Conservation (phyloP, 1,140 invertebrate species). For the Lordiphosa mommai region DNA sequence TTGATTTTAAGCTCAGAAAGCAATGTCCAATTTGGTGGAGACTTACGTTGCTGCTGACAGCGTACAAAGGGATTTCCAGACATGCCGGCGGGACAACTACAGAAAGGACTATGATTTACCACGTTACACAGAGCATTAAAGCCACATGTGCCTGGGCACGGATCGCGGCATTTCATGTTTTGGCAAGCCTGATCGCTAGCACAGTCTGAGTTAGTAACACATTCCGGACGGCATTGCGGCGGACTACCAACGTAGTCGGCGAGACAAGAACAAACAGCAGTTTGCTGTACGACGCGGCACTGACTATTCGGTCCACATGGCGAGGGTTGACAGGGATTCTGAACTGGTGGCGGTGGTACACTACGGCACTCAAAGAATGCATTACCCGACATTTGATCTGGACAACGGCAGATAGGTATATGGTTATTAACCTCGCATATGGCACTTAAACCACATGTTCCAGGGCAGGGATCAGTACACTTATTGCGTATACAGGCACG, state of each 20-base stretch:
- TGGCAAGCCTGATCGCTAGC: slow-evolving; percentile 86
- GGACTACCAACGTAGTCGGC: slow-evolving; percentile 86
- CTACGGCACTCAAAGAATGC: slow-evolving; percentile 81
- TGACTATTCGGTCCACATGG: slow-evolving; percentile 90
- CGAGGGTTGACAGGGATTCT: slow-evolving; percentile 85
- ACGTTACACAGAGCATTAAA: slow-evolving; percentile 83
- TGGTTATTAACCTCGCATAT: slow-evolving; percentile 89
- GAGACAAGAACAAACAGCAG: slow-evolving; percentile 88
- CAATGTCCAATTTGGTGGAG: slow-evolving; percentile 63
- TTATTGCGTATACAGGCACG: slow-evolving; percentile 90
- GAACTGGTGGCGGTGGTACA: slow-evolving; percentile 73
- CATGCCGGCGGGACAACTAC: slow-evolving; percentile 82
- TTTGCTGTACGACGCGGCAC: slow-evolving; percentile 85
- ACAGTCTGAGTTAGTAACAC: slow-evolving; percentile 88
- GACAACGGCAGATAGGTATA: slow-evolving; percentile 87
- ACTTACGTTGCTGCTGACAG: slow-evolving; percentile 81
- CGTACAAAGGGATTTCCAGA: slow-evolving; percentile 85
- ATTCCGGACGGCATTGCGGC: slow-evolving; percentile 88
- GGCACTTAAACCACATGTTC: slow-evolving; percentile 88
- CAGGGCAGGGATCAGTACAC: slow-evolving; percentile 89
- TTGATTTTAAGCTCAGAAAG: background rate
- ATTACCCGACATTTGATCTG: slow-evolving; percentile 88
- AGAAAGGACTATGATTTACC: slow-evolving; percentile 83
- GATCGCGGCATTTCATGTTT: slow-evolving; percentile 89
- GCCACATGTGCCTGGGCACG: slow-evolving; percentile 89